Evolutionary conservation across 1,140 invertebrate species (phyloP).

Genomic region (Pissodes strobi): DNA sequence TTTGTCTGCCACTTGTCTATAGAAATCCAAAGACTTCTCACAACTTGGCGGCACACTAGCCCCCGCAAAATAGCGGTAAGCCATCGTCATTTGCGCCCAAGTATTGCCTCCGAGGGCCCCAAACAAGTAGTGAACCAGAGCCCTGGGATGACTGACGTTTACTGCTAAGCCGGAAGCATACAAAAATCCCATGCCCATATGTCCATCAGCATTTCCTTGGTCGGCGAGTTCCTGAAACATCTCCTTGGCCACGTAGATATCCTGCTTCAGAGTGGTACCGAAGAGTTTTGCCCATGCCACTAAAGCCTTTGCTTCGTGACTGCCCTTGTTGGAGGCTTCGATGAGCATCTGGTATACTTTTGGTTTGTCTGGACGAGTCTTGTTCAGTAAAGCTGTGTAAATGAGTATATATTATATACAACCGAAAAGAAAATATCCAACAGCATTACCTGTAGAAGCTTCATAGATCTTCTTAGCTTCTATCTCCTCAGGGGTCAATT

Average conservation of each 20-base stretch:
- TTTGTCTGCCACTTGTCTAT: slow-evolving; percentile 87
- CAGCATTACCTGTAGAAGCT: slow-evolving; percentile 60
- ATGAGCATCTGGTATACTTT: slow-evolving; percentile 70
- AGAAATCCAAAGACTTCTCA: slow-evolving; percentile 86
- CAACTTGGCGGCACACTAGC: slow-evolving; percentile 85
- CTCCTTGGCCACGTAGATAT: slow-evolving; percentile 74
- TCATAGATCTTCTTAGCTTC: slow-evolving; percentile 73
- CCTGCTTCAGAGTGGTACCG: slow-evolving; percentile 74
- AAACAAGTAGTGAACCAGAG: slow-evolving; percentile 90
- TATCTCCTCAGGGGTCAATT: slow-evolving; percentile 63
- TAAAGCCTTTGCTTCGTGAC: slow-evolving; percentile 77
- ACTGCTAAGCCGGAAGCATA: slow-evolving; percentile 85
- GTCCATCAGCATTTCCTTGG: slow-evolving; percentile 82
- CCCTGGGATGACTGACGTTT: slow-evolving; percentile 85
- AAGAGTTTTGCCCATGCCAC: slow-evolving; percentile 87
- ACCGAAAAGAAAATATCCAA: no score
- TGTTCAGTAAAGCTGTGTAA: slow-evolving; percentile 65
- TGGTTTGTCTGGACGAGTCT: slow-evolving; percentile 67
- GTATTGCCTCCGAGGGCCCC: slow-evolving; percentile 87
- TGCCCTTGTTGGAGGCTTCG: slow-evolving; percentile 77
- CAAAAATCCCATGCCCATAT: slow-evolving; percentile 78
- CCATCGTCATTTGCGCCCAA: slow-evolving; percentile 93
- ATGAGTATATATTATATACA: not conserved
- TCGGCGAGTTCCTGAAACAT: slow-evolving; percentile 79
- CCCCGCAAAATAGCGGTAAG: slow-evolving; percentile 88